Evolutionary conservation across 2,113 vertebrate species (phyloP), one percentile per base, ranked within the genome.

Genomic region (Neolamprologus variostigma): DNA sequence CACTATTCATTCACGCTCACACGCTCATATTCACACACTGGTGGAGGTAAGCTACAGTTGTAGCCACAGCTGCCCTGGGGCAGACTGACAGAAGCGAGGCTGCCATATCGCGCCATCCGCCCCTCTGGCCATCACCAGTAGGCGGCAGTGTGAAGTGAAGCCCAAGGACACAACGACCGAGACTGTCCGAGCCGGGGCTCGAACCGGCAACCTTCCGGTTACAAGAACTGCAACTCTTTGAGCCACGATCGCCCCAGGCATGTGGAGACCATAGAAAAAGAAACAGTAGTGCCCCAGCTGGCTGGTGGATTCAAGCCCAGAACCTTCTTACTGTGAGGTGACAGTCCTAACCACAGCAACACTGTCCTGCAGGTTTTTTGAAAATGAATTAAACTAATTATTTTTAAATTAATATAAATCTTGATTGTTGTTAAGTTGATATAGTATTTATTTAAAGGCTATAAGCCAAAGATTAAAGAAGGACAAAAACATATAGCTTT

Each of bases 101-200:
- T 57, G 54, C 54, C 12, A 5, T 8, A 55, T 14, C 1, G 0
- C 11, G 1, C 21, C 54, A 57, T 26, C 3, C 1, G 12, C 12
- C 54, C 23, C 23, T 57, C 54, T 57, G 54, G 21, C 21, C 54
- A 26, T 2, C 23, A 14, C 23, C 54, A 57, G 54, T 57, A 5
- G 7, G 54, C 4, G 1, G 4, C 3, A 26, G 54, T 33, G 54
- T 26, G 54, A 57, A 57, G 54, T 57, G 54, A 33, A 33, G 23
- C 12, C 54, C 12, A 57, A 26, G 23, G 54, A 57, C 21, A 3
- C 3, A 57, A 26, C 7, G 7, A 8, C 54, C 4, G 7, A 57
- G 12, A 57, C 23, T 8, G 23, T 57, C 11, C 2, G 0, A 57
- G 23, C 12, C 2, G 4, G 54, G 23, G 12, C 12, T 57, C 7